Conservation (phyloP, 2,797 vertebrate genomes). For the Clarias platycephalus region DNA sequence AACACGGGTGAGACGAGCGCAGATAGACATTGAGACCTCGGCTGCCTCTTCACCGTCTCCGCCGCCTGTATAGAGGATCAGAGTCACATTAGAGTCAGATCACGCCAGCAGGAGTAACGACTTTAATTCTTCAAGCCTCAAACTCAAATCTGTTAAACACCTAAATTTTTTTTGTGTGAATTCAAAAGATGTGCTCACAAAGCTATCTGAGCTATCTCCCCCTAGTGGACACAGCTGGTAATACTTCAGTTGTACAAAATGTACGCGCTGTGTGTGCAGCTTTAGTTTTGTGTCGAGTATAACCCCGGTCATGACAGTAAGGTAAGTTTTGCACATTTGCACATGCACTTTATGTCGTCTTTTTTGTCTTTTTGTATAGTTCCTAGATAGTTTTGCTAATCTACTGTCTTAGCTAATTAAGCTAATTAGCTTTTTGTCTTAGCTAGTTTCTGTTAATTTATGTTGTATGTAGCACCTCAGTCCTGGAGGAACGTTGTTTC, state of each 20-base stretch:
- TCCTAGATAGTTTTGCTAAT: too few relatives aligned
- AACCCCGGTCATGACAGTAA: neutral
- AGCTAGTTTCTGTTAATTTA: too few relatives aligned
- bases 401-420: too few relatives aligned
- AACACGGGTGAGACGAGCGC: constrained; percentile 94
- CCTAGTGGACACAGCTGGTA: neutral
- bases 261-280: neutral
- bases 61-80: constrained; percentile 68
- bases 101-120: neutral
- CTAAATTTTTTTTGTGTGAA: neutral
- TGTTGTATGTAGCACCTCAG: too few relatives aligned
- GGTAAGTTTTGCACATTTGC: neutral
- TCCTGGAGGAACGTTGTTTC: too few relatives aligned
- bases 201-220: neutral
- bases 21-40: constrained; percentile 93
- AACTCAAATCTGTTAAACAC: neutral
- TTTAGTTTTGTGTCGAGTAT: neutral
- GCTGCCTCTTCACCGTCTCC: constrained; percentile 90
- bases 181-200: neutral
- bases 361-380: too few relatives aligned
- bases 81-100: neutral
- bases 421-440: too few relatives aligned
- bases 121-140: neutral
- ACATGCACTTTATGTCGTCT: too few relatives aligned
- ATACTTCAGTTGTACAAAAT: neutral